Conservation (phyloP, 2,888 invertebrate genomes). For the Brachypalpus laphriformis region DNA sequence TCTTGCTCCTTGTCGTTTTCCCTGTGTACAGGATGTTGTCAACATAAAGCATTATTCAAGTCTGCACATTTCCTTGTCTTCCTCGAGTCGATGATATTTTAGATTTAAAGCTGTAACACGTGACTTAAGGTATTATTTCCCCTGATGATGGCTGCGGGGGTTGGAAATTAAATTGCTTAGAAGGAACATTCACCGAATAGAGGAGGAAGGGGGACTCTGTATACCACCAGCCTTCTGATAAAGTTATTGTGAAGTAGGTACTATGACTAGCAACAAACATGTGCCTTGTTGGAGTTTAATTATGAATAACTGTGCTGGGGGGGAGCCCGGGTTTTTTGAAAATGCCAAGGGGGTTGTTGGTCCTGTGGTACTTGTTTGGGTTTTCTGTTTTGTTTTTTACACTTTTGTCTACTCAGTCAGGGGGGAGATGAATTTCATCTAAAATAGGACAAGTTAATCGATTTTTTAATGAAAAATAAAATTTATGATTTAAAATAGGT, state of each 20-base stretch:
- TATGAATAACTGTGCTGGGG: conserved; percentile 50
- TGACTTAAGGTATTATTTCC: conserved; percentile 46
- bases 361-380: conserved; percentile 20
- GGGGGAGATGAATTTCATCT: conserved; percentile 18
- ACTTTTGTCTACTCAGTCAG: not conserved
- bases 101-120: conserved; percentile 65
- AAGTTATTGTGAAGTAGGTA: conserved; percentile 45
- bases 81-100: conserved; percentile 53
- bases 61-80: conserved; percentile 36
- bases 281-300: conserved; percentile 61
- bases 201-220: conserved; percentile 18
- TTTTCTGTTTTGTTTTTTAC: conserved; percentile 8
- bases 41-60: conserved; percentile 64
- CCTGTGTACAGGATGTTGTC: conserved; percentile 60
- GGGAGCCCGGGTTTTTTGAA: not conserved
- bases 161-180: conserved; percentile 54
- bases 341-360: not conserved
- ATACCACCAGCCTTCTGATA: conserved; percentile 20
- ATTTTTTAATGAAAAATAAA: conserved; percentile 51
- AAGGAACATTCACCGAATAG: conserved; percentile 29
- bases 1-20: not conserved
- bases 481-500: conserved; percentile 29
- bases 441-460: conserved; percentile 54
- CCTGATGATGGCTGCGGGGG: conserved; percentile 12
- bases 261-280: conserved; percentile 20